These are phyloP conservation scores for Neodontobutis hainanensis DNA, from an alignment of 2,113 vertebrate species.

Conservation along the genomic window DNA sequence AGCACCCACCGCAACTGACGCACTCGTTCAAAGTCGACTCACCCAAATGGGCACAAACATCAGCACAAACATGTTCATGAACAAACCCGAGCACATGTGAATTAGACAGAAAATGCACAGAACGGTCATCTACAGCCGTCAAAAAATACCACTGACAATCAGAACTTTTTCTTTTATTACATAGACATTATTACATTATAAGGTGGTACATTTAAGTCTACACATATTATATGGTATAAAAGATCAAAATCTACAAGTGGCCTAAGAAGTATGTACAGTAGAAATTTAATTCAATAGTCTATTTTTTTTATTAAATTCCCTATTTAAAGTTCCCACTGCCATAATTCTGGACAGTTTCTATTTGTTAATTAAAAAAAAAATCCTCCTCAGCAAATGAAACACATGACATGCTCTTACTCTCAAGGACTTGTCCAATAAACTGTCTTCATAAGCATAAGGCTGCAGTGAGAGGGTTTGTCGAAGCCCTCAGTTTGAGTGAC, in stretches of 20 bases:
- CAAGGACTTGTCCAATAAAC: conserved; percentile 5
- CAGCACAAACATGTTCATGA: conserved; percentile 1
- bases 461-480: conserved; percentile 15
- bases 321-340: no score
- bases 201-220: no score
- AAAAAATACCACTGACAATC: no score
- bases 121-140: neutral
- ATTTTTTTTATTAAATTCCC: neutral
- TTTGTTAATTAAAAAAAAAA: no score
- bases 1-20: conserved; percentile 25
- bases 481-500: conserved; percentile 45
- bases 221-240: no score
- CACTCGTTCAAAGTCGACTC: neutral
- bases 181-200: no score
- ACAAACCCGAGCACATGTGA: neutral
- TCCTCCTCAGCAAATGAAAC: neutral
- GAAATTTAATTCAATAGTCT: neutral
- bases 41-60: conserved; percentile 3
- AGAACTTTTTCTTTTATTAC: no score
- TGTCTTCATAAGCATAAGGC: conserved; percentile 9
- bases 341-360: no score
- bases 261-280: neutral
- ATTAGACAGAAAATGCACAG: neutral
- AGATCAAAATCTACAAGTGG: no score
- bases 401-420: neutral